Percentiles rank a stretch among this genome's conserved stretches.
Conservation (phyloP, 1,140 invertebrate genomes). For the Mycetomoellerius zeteki region DNA sequence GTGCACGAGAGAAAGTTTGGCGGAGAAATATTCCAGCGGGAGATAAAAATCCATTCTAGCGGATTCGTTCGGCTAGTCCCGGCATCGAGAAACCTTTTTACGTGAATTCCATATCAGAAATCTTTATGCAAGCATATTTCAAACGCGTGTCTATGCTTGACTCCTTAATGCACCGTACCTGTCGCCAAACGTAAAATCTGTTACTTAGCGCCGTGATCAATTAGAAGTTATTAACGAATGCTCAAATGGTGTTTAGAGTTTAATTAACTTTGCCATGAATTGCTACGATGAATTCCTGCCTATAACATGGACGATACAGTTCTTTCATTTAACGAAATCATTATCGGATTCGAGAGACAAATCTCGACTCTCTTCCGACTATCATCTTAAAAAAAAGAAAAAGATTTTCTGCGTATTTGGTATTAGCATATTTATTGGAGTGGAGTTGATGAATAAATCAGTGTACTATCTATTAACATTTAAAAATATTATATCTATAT, state of each 20-base stretch:
- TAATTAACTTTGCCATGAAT: conserved; percentile 3
- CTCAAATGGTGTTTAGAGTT: conserved; percentile 21
- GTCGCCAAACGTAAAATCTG: conserved; percentile 3
- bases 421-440: conserved; percentile 30
- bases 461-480: conserved; percentile 30
- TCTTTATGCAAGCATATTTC: conserved; percentile 26
- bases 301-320: background rate
- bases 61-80: background rate
- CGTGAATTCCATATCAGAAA: conserved; percentile 29
- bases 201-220: conserved; percentile 18
- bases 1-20: conserved; percentile 29
- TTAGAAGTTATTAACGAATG: conserved; percentile 31
- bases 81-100: conserved; percentile 22
- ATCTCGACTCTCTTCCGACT: background rate
- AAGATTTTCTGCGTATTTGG: background rate
- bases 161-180: background rate
- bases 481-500: conserved; percentile 40
- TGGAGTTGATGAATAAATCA: conserved; percentile 39
- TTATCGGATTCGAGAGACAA: background rate
- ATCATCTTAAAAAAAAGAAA: background rate
- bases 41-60: conserved; percentile 48
- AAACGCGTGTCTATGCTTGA: background rate
- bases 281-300: background rate
- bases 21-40: conserved; percentile 46
- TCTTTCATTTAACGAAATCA: conserved; percentile 16